These are phyloP conservation scores for Synanthedon andrenaeformis DNA, from an alignment of 2,888 invertebrate genomes.

Conservation along the genomic window DNA sequence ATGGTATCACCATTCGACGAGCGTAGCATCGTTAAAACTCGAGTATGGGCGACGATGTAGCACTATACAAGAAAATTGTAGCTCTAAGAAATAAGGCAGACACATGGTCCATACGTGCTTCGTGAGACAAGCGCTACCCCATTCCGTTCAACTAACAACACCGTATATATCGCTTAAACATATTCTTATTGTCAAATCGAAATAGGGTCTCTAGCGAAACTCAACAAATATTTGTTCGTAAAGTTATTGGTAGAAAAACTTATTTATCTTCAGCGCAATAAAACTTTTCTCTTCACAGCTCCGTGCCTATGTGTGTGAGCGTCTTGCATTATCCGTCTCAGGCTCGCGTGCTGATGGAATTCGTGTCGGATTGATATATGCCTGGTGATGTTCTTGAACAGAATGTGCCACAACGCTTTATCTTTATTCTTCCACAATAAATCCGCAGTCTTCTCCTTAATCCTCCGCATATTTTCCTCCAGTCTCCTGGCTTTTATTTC, in stretches of 20 bases:
- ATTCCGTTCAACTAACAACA: constrained; percentile 16
- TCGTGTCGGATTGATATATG: constrained; percentile 64
- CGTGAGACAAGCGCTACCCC: constrained; percentile 18
- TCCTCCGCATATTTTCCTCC: constrained; percentile 70
- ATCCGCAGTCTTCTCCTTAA: constrained; percentile 68
- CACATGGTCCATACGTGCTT: constrained; percentile 46
- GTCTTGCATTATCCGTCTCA: constrained; percentile 59
- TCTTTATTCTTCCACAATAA: constrained; percentile 70
- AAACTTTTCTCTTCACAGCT: constrained; percentile 35
- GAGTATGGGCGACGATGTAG: constrained; percentile 25
- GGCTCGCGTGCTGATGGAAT: constrained; percentile 61
- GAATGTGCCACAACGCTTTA: constrained; percentile 65
- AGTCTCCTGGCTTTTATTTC: constrained; percentile 69
- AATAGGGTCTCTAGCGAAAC: constrained; percentile 24
- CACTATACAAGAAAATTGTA: constrained; percentile 31
- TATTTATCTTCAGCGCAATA: constrained; percentile 16
- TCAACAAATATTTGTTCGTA: neutral
- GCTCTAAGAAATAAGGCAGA: constrained; percentile 33
- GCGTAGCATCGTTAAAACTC: constrained; percentile 29
- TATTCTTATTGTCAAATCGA: constrained; percentile 40
- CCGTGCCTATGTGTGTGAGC: constrained; percentile 33
- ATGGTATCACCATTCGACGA: constrained; percentile 31
- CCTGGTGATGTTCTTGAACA: constrained; percentile 67
- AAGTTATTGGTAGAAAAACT: neutral
- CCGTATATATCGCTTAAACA: constrained; percentile 18